Evolutionary conservation across 2,113 vertebrate species (phyloP).

Genomic region (Eolophus roseicapilla): DNA sequence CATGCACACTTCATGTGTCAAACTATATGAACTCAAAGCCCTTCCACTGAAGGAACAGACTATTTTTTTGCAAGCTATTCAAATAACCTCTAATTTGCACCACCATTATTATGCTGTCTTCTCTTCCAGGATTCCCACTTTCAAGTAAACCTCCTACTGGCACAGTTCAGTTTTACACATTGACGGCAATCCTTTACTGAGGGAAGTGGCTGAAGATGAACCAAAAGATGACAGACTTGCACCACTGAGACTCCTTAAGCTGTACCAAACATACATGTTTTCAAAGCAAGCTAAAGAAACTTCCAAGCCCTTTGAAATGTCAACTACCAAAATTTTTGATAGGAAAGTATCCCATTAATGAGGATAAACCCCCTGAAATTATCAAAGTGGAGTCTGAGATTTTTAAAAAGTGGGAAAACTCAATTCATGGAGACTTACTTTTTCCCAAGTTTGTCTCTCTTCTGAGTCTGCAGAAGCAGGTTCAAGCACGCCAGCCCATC

Average conservation of each 20-base stretch:
- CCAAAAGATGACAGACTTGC: not conserved
- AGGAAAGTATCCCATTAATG: not conserved
- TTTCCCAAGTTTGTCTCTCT: conserved; percentile 75
- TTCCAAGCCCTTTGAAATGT: not conserved
- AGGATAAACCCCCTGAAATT: not conserved
- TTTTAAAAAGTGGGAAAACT: not conserved
- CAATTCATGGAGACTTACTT: conserved; percentile 75
- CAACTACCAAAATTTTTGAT: not conserved
- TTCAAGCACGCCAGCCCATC: conserved; percentile 88
- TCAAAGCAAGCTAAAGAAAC: not conserved
- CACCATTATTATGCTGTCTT: not conserved
- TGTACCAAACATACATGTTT: not conserved
- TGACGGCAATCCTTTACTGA: not conserved
- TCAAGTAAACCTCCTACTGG: not conserved
- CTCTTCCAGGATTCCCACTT: not conserved
- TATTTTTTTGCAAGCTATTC: not conserved
- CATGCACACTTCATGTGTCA: not conserved
- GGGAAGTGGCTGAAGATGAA: not conserved
- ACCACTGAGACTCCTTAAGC: not conserved
- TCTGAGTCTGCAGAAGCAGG: conserved; percentile 91
- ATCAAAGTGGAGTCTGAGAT: not conserved
- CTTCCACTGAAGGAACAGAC: not conserved
- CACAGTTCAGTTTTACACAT: not conserved
- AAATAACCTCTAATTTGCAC: not conserved
- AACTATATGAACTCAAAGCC: not conserved